These are phyloP conservation scores for Drosophila planitibia DNA, from an alignment of 2,888 invertebrate genomes.

Conservation along the genomic window DNA sequence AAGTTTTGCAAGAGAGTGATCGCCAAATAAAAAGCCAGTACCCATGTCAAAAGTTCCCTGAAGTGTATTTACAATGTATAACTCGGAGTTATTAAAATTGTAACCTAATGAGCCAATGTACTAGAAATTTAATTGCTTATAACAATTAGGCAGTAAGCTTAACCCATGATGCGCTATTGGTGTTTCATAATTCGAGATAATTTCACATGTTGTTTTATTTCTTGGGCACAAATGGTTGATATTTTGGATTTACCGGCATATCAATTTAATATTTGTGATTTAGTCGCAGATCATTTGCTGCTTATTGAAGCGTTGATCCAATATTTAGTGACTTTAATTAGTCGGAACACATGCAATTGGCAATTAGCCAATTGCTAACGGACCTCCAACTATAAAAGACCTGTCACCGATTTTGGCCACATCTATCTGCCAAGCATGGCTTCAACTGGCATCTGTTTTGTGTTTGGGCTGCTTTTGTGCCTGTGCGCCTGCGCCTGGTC, in stretches of 20 bases:
- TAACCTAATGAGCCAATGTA: neutral
- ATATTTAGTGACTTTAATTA: conserved; percentile 50
- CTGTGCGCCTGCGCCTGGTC: conserved; percentile 28
- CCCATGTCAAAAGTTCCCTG: neutral
- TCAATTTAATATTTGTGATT: conserved; percentile 1
- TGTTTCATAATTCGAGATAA: neutral
- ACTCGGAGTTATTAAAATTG: neutral
- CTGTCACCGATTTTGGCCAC: neutral
- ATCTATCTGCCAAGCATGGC: conserved; percentile 41
- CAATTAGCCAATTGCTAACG: neutral
- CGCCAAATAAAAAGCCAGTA: neutral
- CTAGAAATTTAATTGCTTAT: neutral
- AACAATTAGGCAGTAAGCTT: neutral
- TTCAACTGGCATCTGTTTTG: conserved; percentile 14
- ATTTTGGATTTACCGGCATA: neutral
- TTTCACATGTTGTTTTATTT: neutral
- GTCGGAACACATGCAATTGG: conserved; percentile 30
- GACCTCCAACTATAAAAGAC: conserved; percentile 31
- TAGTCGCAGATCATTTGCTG: conserved; percentile 51
- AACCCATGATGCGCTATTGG: neutral
- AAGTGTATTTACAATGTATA: neutral
- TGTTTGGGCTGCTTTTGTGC: conserved; percentile 30
- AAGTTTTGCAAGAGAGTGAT: neutral
- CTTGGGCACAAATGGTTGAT: neutral
- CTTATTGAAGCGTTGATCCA: conserved; percentile 31